Evolutionary conservation across 2,888 invertebrate genomes (phyloP), one percentile per base, ranked within the genome.

Genomic region (Eupeodes latifasciatus): DNA sequence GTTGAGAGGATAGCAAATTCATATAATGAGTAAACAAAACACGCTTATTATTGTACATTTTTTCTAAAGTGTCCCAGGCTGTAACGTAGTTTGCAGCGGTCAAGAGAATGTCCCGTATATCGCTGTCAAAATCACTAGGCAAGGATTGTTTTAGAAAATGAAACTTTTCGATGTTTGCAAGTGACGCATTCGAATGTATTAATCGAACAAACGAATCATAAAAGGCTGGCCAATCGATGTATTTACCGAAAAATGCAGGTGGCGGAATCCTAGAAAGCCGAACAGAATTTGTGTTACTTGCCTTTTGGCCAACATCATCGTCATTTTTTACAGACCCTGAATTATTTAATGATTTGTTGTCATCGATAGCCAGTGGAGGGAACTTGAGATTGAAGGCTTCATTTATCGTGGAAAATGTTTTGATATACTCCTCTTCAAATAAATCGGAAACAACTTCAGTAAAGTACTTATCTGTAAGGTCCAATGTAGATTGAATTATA

Each of bases 91-190:
- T 66, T 7, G 76, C 53, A 2, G 64, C 49, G n/a, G 76, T 76
- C 27, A 66, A 55, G 4, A 64, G 55, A n/a, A 64, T 36, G 40
- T 76, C 76, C n/a, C 64, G 55, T 9, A 76, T 64, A 76, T 76
- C 64, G n/a, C 76, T 76, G 40, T 76, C 64, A 12, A 64, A 64
- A 16, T 76, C 55, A n/a, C 62, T 62, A 16, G 76, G 64, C 53
- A 76, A 76, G 4, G n/a, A 53, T 55, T 76, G 55, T 44, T 27
- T 64, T 16, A 76, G 12, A n/a, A 51, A 66, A 44, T 66, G 62
- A 11, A 76, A 76, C 27, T 76, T 76, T 55, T 66, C 76, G 19
- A 76, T 64, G 14, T 64, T 53, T 16, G 53, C 40, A n/a, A 76
- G 36, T 5, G 40, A 19, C 19, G 19, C 19, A 19, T 76, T 76